phyloP scores from a whole-genome alignment of 2,888 invertebrate genomes.

The Maniola hyperantus region DNA sequence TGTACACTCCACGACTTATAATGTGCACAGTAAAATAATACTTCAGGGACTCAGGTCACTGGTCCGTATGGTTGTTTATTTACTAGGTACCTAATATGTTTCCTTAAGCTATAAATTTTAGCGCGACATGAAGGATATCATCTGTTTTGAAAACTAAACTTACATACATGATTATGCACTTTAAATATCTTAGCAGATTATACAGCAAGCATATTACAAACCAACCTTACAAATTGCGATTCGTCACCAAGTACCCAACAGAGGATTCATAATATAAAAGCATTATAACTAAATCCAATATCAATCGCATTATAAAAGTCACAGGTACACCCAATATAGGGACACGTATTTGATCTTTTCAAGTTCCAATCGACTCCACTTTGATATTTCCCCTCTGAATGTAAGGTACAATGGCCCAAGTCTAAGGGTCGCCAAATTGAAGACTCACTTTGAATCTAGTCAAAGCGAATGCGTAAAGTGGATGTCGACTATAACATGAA shows the following conservation, averaged over 20 bases:
- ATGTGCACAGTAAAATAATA: too few species aligned
- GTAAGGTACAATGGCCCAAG: slow-evolving; percentile 59
- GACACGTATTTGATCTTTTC: slow-evolving; percentile 75
- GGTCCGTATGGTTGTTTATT: too few species aligned
- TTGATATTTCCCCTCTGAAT: slow-evolving; percentile 69
- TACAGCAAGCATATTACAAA: neutral
- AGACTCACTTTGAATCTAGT: slow-evolving; percentile 61
- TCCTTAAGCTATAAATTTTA: too few species aligned
- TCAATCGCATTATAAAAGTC: slow-evolving; percentile 54
- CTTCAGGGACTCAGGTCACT: too few species aligned
- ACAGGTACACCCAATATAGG: slow-evolving; percentile 59
- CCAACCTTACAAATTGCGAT: neutral
- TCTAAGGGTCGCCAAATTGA: slow-evolving; percentile 59
- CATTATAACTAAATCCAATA: slow-evolving; percentile 35
- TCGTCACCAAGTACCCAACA: slow-evolving; percentile 22
- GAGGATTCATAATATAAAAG: slow-evolving; percentile 1
- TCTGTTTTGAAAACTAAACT: too few species aligned
- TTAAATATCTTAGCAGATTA: too few species aligned
- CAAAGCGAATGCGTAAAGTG: slow-evolving; percentile 55
- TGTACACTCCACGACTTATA: too few species aligned
- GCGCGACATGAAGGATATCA: too few species aligned
- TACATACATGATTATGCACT: too few species aligned
- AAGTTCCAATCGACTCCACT: slow-evolving; percentile 72
- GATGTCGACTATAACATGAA: slow-evolving; percentile 38
- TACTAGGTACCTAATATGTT: too few species aligned